A percentile compares a stretch with the other conserved stretches of the same genome.
phyloP scores from a whole-genome alignment of 1,140 invertebrate species.

The Coelopa frigida region DNA sequence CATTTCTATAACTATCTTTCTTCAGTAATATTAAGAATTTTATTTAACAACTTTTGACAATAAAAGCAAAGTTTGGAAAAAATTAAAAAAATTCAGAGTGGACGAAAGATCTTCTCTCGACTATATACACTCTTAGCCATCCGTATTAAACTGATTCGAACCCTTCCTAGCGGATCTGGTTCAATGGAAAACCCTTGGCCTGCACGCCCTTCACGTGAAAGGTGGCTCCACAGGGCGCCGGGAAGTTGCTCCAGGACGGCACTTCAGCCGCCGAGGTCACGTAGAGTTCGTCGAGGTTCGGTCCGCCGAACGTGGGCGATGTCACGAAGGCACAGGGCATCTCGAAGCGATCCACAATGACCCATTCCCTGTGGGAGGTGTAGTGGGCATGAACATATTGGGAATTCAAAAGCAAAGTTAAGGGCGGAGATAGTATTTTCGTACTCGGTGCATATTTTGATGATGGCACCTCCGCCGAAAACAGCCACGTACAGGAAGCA shows the following conservation, averaged over 20 bases:
- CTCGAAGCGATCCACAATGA: background rate
- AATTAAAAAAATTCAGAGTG: too few relatives aligned
- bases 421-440: background rate
- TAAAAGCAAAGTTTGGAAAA: too few relatives aligned
- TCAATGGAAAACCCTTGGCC: too few relatives aligned
- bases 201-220: background rate
- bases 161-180: too few relatives aligned
- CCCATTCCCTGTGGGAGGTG: conserved; percentile 45
- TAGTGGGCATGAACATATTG: conserved; percentile 3
- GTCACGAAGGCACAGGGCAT: conserved; percentile 47
- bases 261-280: conserved; percentile 59
- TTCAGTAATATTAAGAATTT: too few relatives aligned
- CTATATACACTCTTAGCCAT: too few relatives aligned
- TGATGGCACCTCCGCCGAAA: conserved; percentile 47
- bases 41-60: too few relatives aligned
- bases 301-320: conserved; percentile 68
- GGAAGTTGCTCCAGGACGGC: background rate
- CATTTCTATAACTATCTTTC: too few relatives aligned
- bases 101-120: too few relatives aligned
- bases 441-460: conserved; percentile 15
- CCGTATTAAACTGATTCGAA: too few relatives aligned
- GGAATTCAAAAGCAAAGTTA: background rate
- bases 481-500: conserved; percentile 62
- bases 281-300: conserved; percentile 60
- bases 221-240: background rate